Base-by-base conservation (phyloP, 2,113 vertebrate species). In the Phoxinus phoxinus region DNA sequence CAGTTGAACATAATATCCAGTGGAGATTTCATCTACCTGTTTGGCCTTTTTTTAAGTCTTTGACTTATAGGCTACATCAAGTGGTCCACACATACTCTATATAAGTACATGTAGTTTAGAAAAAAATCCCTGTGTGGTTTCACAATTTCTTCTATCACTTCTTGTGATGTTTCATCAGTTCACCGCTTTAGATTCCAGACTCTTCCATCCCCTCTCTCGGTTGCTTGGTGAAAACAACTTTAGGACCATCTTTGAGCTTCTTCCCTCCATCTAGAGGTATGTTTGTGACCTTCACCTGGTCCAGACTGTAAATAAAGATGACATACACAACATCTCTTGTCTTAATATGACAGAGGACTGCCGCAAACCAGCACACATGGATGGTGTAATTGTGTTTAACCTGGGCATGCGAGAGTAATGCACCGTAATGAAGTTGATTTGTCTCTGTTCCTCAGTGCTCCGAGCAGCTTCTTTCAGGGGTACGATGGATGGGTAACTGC, bases 391-490 rank as follows among this genome's bases (percentile, higher is more conserved):
- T 41, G 81, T 37, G 13, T 8, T 71, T 88, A 51, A 95, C 94
- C 93, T 94, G 84, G 89, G 90, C 27, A 88, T 79, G 51, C 78
- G 91, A 84, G 94, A 93, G 90, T 91, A 93, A 75, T 95, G 94
- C 63, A 95, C 93, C 3, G 93, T 93, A 85, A 94, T 87, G 85
- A 89, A 92, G 87, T 91, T 93, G 75, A 92, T 75, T 59, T 77
- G 61, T 72, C 65, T 87, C 56, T 90, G 86, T 37, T 81, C 87
- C 46, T 91, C 87, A 63, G 90, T 81, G 80, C 90, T 83, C 71
- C 89, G 92, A 61, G 90, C 83, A 56, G 91, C 90, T 41, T 95
- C 95, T 51, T 92, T 93, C 74, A 95, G 88, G 48, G 94, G 94
- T 75, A 95, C 88, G 3, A 95, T 94, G 73, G 92, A 84, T 0